Evolutionary conservation across 2,888 invertebrate genomes (phyloP).

Genomic region (Agonopterix subpropinquella): DNA sequence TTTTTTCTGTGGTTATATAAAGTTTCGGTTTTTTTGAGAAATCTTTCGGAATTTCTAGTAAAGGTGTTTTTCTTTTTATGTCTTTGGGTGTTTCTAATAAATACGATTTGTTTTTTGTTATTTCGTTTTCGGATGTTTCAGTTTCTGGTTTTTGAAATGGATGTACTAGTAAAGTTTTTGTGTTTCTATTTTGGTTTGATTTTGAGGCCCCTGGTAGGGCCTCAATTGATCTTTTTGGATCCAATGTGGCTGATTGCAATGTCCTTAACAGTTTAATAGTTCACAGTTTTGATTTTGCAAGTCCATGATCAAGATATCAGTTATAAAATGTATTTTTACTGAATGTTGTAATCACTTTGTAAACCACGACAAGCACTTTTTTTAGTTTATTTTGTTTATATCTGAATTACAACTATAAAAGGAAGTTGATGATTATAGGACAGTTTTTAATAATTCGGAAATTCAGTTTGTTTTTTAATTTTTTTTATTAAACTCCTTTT

Average conservation of each 20-base stretch:
- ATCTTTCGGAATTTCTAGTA: conserved; percentile 50
- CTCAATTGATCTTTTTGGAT: conserved; percentile 40
- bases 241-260: conserved; percentile 53
- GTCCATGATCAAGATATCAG: too few relatives aligned
- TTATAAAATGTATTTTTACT: too few relatives aligned
- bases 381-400: too few relatives aligned
- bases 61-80: conserved; percentile 49
- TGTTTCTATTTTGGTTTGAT: conserved; percentile 13
- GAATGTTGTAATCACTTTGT: too few relatives aligned
- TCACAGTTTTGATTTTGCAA: too few relatives aligned
- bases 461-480: too few relatives aligned
- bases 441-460: too few relatives aligned
- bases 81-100: conserved; percentile 56
- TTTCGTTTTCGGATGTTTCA: conserved; percentile 5
- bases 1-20: conserved; percentile 9
- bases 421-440: too few relatives aligned
- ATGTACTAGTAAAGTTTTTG: conserved; percentile 54
- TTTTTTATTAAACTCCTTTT: too few relatives aligned
- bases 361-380: too few relatives aligned
- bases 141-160: conserved; percentile 32
- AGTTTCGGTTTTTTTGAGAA: conserved; percentile 50
- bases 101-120: conserved; percentile 33
- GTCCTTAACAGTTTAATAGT: too few relatives aligned
- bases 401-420: too few relatives aligned
- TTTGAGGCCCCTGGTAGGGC: conserved; percentile 58